Evolutionary conservation across 2,113 vertebrate genomes (phyloP), one percentile per base, ranked within the genome.

Genomic region (Oryzias celebensis): DNA sequence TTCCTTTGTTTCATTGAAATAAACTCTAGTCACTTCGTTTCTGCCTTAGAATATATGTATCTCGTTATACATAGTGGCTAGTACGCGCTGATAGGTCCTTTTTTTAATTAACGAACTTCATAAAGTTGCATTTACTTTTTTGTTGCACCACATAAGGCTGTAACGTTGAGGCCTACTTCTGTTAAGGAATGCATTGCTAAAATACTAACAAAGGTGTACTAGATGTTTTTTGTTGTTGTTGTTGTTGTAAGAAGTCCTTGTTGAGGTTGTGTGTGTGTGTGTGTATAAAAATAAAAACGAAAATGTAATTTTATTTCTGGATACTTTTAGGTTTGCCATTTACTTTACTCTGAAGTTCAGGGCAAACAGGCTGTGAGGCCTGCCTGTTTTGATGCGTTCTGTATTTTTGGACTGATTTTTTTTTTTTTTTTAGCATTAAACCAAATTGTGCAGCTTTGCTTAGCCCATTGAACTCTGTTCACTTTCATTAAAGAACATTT

Each of bases 1-100:
- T 18, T 36, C 75, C 81, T 84, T 88, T 85, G 85, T 87, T 71
- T 73, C 17, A 52, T 10, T 60, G n/a, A 12, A 18, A 42, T 36
- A 14, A 16, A 47, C 0, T 20, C 20, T 20, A 3, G 7, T 36
- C 10, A 1, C 23, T 4, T 20, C 5, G 28, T 54, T 53, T 14
- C 12, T 8, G 26, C 12, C 43, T 4, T n/a, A 1, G 4, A n/a
- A 16, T 15, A 41, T 15, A 6, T 14, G 18, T 48, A 12, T 36
- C 13, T 41, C 6, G 13, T 2, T 5, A 4, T 16, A 17, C 3
- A 13, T 2, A 51, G 2, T 12, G 44, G 14, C 8, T 7, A 44
- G 42, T 52, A 10, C 2, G 8, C 4, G 1, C 0, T 8, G 13
- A 5, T 18, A 52, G 31, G 14, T 67, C 41, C 2, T 42, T 14